These are phyloP conservation scores for Lordiphosa mommai DNA, from an alignment of 1,140 invertebrate genomes.

Conservation along the genomic window DNA sequence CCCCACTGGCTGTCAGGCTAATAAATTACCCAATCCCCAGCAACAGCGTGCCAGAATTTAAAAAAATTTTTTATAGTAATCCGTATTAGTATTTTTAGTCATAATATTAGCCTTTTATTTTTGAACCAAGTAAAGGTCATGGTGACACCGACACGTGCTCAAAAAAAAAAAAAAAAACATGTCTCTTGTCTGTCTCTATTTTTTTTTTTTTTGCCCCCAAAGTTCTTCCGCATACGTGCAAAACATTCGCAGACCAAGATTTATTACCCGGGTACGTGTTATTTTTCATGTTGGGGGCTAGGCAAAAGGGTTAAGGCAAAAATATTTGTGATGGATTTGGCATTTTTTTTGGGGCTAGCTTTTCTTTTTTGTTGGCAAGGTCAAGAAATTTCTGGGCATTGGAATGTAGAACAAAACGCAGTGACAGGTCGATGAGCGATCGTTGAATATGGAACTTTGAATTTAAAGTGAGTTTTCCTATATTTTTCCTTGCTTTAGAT, in stretches of 20 bases:
- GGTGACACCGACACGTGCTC: conserved; percentile 21
- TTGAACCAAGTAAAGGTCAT: conserved; percentile 27
- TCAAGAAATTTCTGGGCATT: conserved; percentile 27
- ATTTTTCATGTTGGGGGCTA: conserved; percentile 37
- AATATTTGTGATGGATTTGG: conserved; percentile 24
- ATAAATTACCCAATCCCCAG: conserved; percentile 47
- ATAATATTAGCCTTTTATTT: conserved; percentile 35
- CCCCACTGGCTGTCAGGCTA: conserved; percentile 8
- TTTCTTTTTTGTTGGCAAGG: conserved; percentile 31
- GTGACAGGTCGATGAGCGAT: conserved; percentile 2
- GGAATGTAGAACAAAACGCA: not conserved
- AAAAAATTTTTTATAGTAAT: conserved; percentile 26
- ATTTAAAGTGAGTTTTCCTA: too few species aligned
- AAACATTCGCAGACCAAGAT: conserved; percentile 52
- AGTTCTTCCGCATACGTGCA: conserved; percentile 45
- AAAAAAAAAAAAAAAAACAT: conserved; percentile 22
- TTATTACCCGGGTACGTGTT: conserved; percentile 59
- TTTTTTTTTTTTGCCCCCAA: conserved; percentile 5
- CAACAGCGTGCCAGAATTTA: conserved; percentile 20
- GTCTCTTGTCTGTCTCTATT: conserved; percentile 19
- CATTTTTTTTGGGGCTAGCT: not conserved
- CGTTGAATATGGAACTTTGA: not conserved
- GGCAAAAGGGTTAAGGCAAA: conserved; percentile 26
- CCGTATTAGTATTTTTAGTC: conserved; percentile 26
- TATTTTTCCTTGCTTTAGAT: not conserved